phyloP scores from a whole-genome alignment of 2,888 invertebrate genomes.

The Conomelus anceps region DNA sequence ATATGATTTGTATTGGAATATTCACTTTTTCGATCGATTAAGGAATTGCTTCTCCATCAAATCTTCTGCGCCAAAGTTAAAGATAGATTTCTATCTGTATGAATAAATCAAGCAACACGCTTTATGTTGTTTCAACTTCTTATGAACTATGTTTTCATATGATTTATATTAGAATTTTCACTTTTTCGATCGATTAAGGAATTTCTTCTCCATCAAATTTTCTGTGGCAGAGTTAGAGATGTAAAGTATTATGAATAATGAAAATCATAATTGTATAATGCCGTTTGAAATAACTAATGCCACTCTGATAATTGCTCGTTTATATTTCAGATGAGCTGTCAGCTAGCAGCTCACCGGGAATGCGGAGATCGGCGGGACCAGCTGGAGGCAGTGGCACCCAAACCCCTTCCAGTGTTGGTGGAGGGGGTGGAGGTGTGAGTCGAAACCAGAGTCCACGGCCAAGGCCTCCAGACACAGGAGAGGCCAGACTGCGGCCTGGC shows the following conservation, averaged over 20 bases:
- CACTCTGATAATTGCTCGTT: neutral
- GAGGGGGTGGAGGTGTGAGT: constrained; percentile 41
- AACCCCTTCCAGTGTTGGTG: constrained; percentile 45
- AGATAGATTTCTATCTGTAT: no score
- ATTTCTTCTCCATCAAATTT: no score
- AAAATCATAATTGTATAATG: neutral
- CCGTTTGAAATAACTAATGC: neutral
- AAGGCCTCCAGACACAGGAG: constrained; percentile 46
- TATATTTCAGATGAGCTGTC: constrained; percentile 48
- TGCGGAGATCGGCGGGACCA: constrained; percentile 32
- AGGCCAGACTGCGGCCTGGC: constrained; percentile 49
- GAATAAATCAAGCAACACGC: no score
- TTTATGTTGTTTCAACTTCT: no score
- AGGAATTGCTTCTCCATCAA: no score
- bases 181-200: no score
- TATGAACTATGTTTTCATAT: no score
- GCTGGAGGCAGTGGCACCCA: constrained; percentile 39
- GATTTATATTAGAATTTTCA: no score
- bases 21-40: no score
- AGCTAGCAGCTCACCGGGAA: constrained; percentile 45
- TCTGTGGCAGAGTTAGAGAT: neutral
- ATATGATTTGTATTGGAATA: no score
- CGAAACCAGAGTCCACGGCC: constrained; percentile 54
- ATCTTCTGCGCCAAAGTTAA: no score
- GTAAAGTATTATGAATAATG: neutral